Evolutionary conservation across 2,888 invertebrate genomes (phyloP).

Genomic region (Ferrisia virgata): DNA sequence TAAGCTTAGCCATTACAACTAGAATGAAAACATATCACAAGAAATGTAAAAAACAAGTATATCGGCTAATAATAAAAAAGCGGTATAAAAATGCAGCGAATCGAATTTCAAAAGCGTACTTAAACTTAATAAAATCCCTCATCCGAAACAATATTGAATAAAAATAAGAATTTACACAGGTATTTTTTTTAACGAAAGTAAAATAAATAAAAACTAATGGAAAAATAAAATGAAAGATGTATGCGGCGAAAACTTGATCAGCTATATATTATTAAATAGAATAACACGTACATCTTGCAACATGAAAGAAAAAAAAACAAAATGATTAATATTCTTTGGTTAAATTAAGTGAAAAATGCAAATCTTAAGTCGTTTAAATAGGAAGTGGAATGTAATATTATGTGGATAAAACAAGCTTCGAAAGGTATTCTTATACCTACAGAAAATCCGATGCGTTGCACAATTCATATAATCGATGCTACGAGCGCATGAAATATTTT

Average conservation of each 20-base stretch:
- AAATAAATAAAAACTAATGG: too few species aligned
- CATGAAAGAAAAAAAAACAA: neutral
- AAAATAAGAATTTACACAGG: neutral
- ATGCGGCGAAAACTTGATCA: neutral
- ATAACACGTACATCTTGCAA: neutral
- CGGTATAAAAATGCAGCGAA: constrained; percentile 8
- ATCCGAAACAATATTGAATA: neutral
- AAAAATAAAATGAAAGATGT: neutral
- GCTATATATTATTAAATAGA: neutral
- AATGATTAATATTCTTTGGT: constrained; percentile 1
- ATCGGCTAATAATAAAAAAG: constrained; percentile 29
- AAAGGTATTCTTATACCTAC: neutral
- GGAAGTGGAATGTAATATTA: neutral
- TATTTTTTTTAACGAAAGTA: neutral
- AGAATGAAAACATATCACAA: constrained; percentile 22
- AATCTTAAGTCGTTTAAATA: neutral
- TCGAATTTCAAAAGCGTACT: neutral
- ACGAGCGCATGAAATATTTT: neutral
- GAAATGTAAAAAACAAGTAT: constrained; percentile 20
- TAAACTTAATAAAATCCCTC: neutral
- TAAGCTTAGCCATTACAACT: constrained; percentile 27
- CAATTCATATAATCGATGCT: neutral
- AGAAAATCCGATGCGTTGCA: neutral
- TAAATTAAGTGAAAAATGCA: neutral
- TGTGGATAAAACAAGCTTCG: neutral